phyloP scores from a whole-genome alignment of 2,797 vertebrate genomes.

The Esox lucius region DNA sequence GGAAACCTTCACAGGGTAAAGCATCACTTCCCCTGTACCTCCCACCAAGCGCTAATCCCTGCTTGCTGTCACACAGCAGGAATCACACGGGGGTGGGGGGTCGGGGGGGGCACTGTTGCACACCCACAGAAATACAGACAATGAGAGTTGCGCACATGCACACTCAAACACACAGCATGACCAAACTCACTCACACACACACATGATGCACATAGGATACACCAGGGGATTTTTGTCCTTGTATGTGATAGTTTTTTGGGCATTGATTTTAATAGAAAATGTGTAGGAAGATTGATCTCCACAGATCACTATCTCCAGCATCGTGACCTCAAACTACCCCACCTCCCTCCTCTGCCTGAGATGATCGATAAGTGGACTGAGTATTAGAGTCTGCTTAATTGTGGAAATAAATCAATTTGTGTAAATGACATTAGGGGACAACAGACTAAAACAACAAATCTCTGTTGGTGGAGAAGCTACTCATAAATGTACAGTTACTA shows the following conservation, averaged over 20 bases:
- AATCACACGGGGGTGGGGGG: too few relatives aligned
- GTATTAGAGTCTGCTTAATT: slow-evolving; percentile 47
- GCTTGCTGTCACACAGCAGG: slow-evolving; percentile 38
- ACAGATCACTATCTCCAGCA: slow-evolving; percentile 37
- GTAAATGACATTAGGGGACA: slow-evolving; percentile 1
- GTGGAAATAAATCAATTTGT: slow-evolving; percentile 48
- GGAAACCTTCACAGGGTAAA: slow-evolving; percentile 44
- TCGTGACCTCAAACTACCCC: slow-evolving; percentile 25
- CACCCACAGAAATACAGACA: slow-evolving; percentile 16
- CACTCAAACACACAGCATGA: not conserved
- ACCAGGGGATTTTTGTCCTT: not conserved
- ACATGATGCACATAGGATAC: not conserved
- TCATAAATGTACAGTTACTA: not conserved
- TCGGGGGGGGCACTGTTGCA: too few relatives aligned
- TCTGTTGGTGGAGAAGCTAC: not conserved
- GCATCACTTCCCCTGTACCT: slow-evolving; percentile 56
- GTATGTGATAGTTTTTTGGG: slow-evolving; percentile 23
- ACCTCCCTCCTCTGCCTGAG: slow-evolving; percentile 21
- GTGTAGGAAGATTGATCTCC: slow-evolving; percentile 34
- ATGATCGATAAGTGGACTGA: slow-evolving; percentile 42
- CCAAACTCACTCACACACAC: not conserved
- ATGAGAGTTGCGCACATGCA: not conserved
- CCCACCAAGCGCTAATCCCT: slow-evolving; percentile 40
- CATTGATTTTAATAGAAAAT: slow-evolving; percentile 38
- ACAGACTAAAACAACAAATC: not conserved